Conservation (phyloP, 1,140 invertebrate genomes). For the Steinernema khuongi region DNA sequence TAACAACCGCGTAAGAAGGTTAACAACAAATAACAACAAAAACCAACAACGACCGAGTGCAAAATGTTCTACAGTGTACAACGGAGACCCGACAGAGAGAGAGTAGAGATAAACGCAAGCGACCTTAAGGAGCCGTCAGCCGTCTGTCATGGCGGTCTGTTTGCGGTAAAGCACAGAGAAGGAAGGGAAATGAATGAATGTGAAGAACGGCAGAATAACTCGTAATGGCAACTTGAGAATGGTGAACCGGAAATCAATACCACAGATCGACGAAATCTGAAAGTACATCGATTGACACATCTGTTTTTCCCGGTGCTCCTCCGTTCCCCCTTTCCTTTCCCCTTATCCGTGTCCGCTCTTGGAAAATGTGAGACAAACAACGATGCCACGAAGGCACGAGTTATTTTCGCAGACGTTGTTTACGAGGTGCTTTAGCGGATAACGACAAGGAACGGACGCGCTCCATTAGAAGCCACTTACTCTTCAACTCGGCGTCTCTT, state of each 20-base stretch:
- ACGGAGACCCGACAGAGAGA: background rate
- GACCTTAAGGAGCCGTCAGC: background rate
- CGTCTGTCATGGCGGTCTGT: background rate
- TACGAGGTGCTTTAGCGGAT: too few relatives aligned
- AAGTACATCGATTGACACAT: too few relatives aligned
- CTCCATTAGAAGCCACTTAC: background rate
- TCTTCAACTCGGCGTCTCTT: background rate
- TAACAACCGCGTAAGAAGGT: conserved; percentile 16
- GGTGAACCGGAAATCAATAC: background rate
- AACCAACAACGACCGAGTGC: conserved; percentile 12
- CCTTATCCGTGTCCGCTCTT: too few relatives aligned
- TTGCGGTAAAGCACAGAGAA: background rate
- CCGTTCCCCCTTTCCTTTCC: too few relatives aligned
- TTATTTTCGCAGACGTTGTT: too few relatives aligned
- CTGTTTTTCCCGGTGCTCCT: too few relatives aligned
- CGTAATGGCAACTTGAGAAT: background rate
- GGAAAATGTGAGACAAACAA: too few relatives aligned
- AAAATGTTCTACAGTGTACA: conserved; percentile 3
- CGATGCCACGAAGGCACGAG: too few relatives aligned
- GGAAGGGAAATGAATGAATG: background rate
- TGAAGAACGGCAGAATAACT: background rate
- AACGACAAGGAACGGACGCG: background rate
- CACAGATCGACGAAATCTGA: conserved; percentile 4
- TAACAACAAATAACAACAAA: conserved; percentile 12
- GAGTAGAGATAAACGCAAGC: conserved; percentile 2